Conservation (phyloP, 2,888 invertebrate genomes). For the Syrista parreyssii region DNA sequence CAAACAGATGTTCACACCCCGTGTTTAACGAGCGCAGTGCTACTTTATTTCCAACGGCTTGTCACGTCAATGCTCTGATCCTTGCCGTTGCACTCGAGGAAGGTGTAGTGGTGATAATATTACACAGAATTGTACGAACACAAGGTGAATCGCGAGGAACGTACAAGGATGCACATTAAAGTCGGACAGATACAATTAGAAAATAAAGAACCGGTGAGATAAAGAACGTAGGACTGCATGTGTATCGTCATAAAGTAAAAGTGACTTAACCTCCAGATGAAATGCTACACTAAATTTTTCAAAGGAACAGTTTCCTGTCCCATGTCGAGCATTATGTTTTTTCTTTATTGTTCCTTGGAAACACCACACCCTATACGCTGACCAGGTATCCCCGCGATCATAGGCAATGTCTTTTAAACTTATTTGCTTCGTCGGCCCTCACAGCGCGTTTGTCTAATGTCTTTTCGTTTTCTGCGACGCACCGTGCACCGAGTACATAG, state of each 20-base stretch:
- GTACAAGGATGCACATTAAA: background rate
- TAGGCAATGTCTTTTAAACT: background rate
- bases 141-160: background rate
- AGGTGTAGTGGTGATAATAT: background rate
- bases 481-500: slow-evolving; percentile 8
- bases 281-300: background rate
- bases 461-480: slow-evolving; percentile 1
- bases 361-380: background rate
- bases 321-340: background rate
- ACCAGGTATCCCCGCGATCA: background rate
- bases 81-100: background rate
- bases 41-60: slow-evolving; percentile 1
- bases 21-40: background rate
- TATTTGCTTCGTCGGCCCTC: background rate
- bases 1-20: slow-evolving; percentile 8
- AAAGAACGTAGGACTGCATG: background rate
- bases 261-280: background rate
- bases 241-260: background rate
- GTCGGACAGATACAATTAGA: background rate
- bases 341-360: background rate
- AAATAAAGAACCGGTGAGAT: background rate
- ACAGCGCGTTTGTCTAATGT: background rate
- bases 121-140: background rate
- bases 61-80: background rate
- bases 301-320: background rate